phyloP scores from a whole-genome alignment of 2,113 vertebrate genomes.

The Gymnarchus niloticus region DNA sequence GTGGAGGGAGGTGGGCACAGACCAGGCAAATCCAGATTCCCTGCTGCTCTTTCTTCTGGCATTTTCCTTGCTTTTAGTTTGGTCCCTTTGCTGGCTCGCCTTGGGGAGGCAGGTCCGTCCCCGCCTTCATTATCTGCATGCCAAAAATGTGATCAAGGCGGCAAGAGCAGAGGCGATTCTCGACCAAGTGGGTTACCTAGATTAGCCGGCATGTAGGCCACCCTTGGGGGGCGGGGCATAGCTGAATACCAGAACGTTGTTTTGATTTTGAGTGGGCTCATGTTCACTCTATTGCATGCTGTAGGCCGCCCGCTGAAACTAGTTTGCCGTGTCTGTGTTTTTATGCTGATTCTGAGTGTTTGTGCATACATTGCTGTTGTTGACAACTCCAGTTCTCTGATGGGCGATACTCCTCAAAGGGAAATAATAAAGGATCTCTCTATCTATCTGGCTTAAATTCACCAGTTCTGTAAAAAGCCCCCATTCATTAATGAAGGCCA shows the following conservation, averaged over 20 bases:
- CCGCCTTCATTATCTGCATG: slow-evolving; percentile 14
- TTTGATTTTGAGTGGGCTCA: not conserved
- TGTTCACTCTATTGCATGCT: not conserved
- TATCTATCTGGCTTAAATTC: not conserved
- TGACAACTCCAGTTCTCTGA: not conserved
- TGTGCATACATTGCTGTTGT: too few relatives aligned
- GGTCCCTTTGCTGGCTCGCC: not conserved
- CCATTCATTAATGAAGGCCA: not conserved
- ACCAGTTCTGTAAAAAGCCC: not conserved
- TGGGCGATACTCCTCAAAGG: not conserved
- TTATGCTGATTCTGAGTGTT: not conserved
- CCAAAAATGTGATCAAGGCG: not conserved
- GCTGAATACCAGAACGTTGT: not conserved
- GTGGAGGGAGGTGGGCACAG: not conserved
- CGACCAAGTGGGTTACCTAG: slow-evolving; percentile 37
- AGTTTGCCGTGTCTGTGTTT: not conserved
- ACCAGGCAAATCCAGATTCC: not conserved
- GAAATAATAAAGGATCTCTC: too few relatives aligned
- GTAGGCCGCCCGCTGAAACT: not conserved
- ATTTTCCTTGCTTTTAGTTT: not conserved
- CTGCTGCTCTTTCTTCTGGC: not conserved
- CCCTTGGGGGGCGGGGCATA: not conserved
- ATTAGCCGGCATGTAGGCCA: slow-evolving; percentile 35
- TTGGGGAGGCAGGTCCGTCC: slow-evolving; percentile 10
- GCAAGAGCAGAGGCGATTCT: not conserved